These are phyloP conservation scores for Macropodus opercularis DNA, from an alignment of 2,797 vertebrate genomes.

Conservation along the genomic window DNA sequence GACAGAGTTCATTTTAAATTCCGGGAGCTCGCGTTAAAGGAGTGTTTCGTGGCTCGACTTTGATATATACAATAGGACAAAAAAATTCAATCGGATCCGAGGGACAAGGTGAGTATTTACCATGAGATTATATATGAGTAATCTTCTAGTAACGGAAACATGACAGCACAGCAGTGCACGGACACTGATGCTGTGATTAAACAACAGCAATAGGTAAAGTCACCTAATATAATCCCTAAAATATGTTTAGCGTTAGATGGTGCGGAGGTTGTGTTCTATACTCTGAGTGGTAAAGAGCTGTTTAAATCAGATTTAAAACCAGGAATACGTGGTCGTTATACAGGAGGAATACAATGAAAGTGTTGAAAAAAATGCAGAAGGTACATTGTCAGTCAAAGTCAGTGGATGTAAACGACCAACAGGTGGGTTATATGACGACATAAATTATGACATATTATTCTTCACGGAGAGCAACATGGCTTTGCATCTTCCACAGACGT, in stretches of 20 bases:
- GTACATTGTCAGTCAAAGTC: background rate
- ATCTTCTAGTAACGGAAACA: background rate
- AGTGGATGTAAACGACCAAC: background rate
- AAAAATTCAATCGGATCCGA: conserved; percentile 3
- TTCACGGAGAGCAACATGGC: background rate
- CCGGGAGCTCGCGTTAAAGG: background rate
- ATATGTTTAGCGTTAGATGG: no score
- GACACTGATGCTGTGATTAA: background rate
- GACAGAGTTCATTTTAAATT: background rate
- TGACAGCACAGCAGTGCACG: background rate
- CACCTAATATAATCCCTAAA: no score
- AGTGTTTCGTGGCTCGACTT: conserved; percentile 13
- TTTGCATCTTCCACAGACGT: background rate
- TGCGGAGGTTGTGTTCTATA: no score
- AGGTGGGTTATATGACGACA: background rate
- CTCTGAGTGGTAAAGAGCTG: background rate
- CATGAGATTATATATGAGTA: conserved; percentile 10
- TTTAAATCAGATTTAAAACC: no score
- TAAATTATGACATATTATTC: background rate
- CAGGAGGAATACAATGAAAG: background rate
- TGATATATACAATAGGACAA: background rate
- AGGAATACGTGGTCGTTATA: background rate
- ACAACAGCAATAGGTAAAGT: background rate
- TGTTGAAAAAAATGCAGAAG: background rate
- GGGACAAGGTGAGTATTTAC: conserved; percentile 51